A percentile compares a stretch with the other conserved stretches of the same genome.
Conservation (phyloP, 2,888 invertebrate species). For the Hoplodrina ambigua region DNA sequence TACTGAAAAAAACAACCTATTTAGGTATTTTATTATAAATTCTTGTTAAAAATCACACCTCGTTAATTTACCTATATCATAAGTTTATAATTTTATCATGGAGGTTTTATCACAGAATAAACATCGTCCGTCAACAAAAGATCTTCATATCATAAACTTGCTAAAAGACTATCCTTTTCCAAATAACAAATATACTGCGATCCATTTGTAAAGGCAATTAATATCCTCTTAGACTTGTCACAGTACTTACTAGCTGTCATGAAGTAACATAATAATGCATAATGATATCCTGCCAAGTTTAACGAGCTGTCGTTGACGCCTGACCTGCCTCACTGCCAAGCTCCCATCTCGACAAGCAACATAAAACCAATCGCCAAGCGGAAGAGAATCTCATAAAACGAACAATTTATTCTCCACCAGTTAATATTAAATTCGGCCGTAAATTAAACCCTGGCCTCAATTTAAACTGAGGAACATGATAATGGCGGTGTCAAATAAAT, state of each 20-base stretch:
- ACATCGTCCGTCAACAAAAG: no score
- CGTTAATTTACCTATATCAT: no score
- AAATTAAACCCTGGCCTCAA: slow-evolving; percentile 49
- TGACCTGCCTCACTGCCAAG: slow-evolving; percentile 47
- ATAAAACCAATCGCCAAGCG: slow-evolving; percentile 35
- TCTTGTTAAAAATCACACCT: no score
- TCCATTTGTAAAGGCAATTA: no score
- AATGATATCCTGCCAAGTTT: slow-evolving; percentile 8
- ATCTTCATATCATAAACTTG: background rate
- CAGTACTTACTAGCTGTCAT: background rate
- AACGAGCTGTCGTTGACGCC: slow-evolving; percentile 21
- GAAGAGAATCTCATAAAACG: slow-evolving; percentile 51
- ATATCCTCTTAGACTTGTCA: background rate
- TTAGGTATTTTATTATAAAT: no score
- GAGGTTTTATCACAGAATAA: no score
- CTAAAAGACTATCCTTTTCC: background rate
- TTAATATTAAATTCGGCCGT: slow-evolving; percentile 47
- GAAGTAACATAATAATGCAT: background rate
- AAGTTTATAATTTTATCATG: no score
- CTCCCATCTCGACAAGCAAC: slow-evolving; percentile 15
- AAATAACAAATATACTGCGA: background rate
- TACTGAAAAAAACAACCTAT: no score
- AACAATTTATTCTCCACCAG: slow-evolving; percentile 42
- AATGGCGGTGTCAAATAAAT: slow-evolving; percentile 52
- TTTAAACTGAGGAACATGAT: slow-evolving; percentile 30